phyloP scores from a whole-genome alignment of 2,888 invertebrate species.

The Aphidoletes aphidimyza region DNA sequence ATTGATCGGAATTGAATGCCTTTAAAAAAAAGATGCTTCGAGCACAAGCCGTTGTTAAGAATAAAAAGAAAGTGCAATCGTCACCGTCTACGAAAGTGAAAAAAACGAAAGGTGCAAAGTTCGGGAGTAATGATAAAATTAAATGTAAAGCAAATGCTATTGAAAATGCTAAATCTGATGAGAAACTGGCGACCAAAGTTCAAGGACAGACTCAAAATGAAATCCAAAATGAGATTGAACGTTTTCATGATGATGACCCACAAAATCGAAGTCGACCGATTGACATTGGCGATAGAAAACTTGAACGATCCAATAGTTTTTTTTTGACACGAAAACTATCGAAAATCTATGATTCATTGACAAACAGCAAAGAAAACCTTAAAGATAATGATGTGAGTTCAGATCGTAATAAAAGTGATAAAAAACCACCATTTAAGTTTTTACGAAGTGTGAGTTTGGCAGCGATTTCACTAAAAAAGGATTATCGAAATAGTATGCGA shows the following conservation, averaged over 20 bases:
- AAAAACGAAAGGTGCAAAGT: background rate
- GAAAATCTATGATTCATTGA: conserved; percentile 63
- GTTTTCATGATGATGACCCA: too few relatives aligned
- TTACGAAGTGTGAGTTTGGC: conserved; percentile 66
- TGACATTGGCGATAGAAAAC: conserved; percentile 58
- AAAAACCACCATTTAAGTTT: conserved; percentile 61
- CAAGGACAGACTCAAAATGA: background rate
- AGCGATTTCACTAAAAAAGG: conserved; percentile 63
- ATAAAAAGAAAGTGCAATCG: background rate
- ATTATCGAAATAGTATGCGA: conserved; percentile 62
- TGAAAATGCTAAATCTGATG: background rate
- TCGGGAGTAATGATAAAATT: background rate
- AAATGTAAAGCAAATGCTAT: background rate
- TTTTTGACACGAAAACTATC: conserved; percentile 64
- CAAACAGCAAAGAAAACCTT: conserved; percentile 66
- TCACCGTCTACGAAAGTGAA: background rate
- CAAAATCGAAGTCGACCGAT: background rate
- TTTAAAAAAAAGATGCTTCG: background rate
- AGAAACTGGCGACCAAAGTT: background rate
- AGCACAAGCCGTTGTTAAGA: background rate
- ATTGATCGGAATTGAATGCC: background rate
- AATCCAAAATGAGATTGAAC: too few relatives aligned
- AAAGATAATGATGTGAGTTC: conserved; percentile 58
- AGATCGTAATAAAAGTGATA: conserved; percentile 43
- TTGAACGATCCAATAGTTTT: conserved; percentile 66